A percentile compares a stretch with the other conserved stretches of the same genome.
Evolutionary conservation across 2,797 vertebrate species (phyloP).

Genomic region (Girardinus metallicus): DNA sequence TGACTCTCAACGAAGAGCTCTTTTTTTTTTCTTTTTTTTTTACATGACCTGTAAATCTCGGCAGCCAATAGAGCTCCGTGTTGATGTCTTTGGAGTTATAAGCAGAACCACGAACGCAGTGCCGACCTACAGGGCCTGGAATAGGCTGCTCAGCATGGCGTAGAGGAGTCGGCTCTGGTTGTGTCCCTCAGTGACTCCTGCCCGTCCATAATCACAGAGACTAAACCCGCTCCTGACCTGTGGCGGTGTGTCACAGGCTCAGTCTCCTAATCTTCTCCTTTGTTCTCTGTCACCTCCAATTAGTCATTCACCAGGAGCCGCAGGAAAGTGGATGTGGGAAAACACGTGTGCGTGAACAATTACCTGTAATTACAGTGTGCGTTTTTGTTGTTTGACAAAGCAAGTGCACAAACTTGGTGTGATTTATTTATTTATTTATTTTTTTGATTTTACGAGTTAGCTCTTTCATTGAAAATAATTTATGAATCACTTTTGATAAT

Average conservation of each 20-base stretch:
- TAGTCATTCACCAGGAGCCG: slow-evolving; percentile 82
- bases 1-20: not conserved
- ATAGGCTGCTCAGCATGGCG: not conserved
- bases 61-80: not conserved
- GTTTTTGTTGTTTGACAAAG: not conserved
- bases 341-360: slow-evolving; percentile 7
- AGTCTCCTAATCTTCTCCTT: slow-evolving; percentile 92
- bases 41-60: not conserved
- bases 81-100: not conserved
- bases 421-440: not conserved
- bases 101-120: not conserved
- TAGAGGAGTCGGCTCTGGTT: slow-evolving; percentile 1
- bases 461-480: not conserved
- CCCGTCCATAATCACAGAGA: slow-evolving; percentile 67
- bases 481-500: not conserved
- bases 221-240: slow-evolving; percentile 84
- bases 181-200: slow-evolving; percentile 75
- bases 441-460: not conserved
- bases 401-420: not conserved
- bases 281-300: slow-evolving; percentile 92
- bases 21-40: not conserved
- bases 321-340: slow-evolving; percentile 43
- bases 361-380: not conserved
- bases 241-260: slow-evolving; percentile 86
- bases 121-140: slow-evolving; percentile 21